Conservation (phyloP, 2,113 vertebrate genomes). For the Varanus salvator region DNA sequence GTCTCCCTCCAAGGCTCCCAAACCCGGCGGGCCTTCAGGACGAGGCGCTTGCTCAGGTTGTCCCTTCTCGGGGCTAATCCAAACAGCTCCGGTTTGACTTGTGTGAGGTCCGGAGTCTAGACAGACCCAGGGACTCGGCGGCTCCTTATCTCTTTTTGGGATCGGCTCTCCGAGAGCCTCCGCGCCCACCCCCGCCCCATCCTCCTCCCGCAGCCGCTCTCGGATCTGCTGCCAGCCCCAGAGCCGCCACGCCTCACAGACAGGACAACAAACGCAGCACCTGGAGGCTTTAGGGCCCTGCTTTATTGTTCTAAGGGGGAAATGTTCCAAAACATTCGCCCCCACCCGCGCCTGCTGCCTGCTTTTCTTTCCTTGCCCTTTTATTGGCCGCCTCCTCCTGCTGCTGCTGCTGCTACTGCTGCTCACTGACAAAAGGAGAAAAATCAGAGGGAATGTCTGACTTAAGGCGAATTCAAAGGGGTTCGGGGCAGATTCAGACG, state of each 20-base stretch:
- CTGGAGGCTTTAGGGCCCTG: slow-evolving; percentile 75
- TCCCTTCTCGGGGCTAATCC: slow-evolving; percentile 84
- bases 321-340: slow-evolving; percentile 26
- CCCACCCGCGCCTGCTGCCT: background rate
- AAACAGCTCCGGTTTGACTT: slow-evolving; percentile 84
- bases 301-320: slow-evolving; percentile 70
- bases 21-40: slow-evolving; percentile 31
- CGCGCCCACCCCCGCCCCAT: slow-evolving; percentile 35
- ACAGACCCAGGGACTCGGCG: slow-evolving; percentile 85
- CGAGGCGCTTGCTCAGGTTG: slow-evolving; percentile 77
- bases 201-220: slow-evolving; percentile 69
- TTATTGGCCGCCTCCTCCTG: background rate
- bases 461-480: no score
- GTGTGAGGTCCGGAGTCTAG: slow-evolving; percentile 86
- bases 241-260: slow-evolving; percentile 73
- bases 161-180: slow-evolving; percentile 82
- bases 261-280: slow-evolving; percentile 78
- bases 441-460: no score
- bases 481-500: background rate
- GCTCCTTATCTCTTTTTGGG: slow-evolving; percentile 85
- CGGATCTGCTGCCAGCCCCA: slow-evolving; percentile 65
- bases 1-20: background rate
- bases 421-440: background rate
- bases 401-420: background rate
- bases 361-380: background rate